A percentile compares a stretch with the other conserved stretches of the same genome.
These are phyloP conservation scores for Drosophila busckii DNA, from an alignment of 1,140 invertebrate species.

Conservation along the genomic window DNA sequence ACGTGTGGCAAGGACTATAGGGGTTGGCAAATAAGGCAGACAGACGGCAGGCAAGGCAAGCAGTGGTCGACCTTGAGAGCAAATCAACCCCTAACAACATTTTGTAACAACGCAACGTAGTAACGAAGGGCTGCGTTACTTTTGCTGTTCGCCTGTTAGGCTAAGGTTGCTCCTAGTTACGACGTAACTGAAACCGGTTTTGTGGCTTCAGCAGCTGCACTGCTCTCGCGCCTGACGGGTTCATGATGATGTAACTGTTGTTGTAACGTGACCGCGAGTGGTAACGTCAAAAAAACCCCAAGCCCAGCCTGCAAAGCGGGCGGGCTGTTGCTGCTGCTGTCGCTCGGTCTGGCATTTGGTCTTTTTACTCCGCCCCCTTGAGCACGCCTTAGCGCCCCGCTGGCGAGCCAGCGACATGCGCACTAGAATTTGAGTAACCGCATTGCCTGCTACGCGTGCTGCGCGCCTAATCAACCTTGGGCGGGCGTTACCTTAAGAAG, in stretches of 20 bases:
- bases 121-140: slow-evolving; percentile 28
- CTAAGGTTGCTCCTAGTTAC: slow-evolving; percentile 79
- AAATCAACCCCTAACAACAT: slow-evolving; percentile 47
- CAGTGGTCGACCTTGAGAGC: too few species aligned
- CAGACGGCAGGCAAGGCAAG: too few species aligned
- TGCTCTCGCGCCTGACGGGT: slow-evolving; percentile 32
- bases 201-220: slow-evolving; percentile 18
- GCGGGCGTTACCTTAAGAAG: slow-evolving; percentile 79
- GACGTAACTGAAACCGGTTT: slow-evolving; percentile 78
- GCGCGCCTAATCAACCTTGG: slow-evolving; percentile 74
- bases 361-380: slow-evolving; percentile 64
- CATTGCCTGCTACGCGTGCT: slow-evolving; percentile 7
- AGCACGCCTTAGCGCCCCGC: slow-evolving; percentile 49
- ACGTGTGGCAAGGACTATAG: too few species aligned
- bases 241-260: slow-evolving; percentile 23
- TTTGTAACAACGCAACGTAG: slow-evolving; percentile 71
- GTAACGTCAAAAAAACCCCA: slow-evolving; percentile 59
- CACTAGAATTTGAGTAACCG: slow-evolving; percentile 5
- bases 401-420: slow-evolving; percentile 39
- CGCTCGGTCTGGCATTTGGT: neutral
- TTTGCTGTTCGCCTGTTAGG: slow-evolving; percentile 54
- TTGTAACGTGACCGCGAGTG: slow-evolving; percentile 45
- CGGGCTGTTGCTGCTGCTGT: slow-evolving; percentile 19
- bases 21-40: too few species aligned
- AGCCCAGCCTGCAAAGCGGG: slow-evolving; percentile 38